phyloP scores from a whole-genome alignment of 1,140 invertebrate species.

The Apis laboriosa region DNA sequence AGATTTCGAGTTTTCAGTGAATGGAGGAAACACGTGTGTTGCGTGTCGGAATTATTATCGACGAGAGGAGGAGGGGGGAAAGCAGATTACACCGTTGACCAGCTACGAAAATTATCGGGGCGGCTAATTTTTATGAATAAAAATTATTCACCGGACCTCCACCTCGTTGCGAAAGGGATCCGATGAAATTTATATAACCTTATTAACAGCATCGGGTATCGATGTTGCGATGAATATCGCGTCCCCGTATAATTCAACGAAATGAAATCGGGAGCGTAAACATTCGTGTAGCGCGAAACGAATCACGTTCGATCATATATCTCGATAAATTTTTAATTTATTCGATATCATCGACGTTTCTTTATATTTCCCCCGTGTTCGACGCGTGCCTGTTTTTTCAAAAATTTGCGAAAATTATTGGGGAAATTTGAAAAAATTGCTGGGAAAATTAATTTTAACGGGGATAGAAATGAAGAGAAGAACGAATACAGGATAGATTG shows the following conservation, averaged over 20 bases:
- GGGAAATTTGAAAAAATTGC: too few relatives aligned
- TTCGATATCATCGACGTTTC: background rate
- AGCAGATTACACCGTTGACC: slow-evolving; percentile 2
- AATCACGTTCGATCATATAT: background rate
- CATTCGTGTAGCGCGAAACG: slow-evolving; percentile 2
- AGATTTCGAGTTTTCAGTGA: background rate
- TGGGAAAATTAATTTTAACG: too few relatives aligned
- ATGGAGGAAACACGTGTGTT: background rate
- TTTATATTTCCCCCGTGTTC: background rate
- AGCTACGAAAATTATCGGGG: slow-evolving; percentile 2
- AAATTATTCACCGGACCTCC: background rate
- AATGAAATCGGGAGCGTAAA: slow-evolving; percentile 23
- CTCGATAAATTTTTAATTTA: slow-evolving; percentile 4
- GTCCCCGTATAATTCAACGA: slow-evolving; percentile 6
- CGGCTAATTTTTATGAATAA: slow-evolving; percentile 17
- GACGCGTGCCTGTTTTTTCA: background rate
- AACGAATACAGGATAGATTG: too few relatives aligned
- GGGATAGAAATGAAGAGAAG: too few relatives aligned
- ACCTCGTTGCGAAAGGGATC: background rate
- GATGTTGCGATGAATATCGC: background rate
- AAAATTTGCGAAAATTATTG: too few relatives aligned
- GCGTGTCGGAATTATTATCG: background rate
- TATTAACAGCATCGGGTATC: slow-evolving; percentile 7
- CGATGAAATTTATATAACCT: slow-evolving; percentile 27
- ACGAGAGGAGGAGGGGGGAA: background rate